phyloP scores from a whole-genome alignment of 2,113 vertebrate species.

The Colaptes auratus region DNA sequence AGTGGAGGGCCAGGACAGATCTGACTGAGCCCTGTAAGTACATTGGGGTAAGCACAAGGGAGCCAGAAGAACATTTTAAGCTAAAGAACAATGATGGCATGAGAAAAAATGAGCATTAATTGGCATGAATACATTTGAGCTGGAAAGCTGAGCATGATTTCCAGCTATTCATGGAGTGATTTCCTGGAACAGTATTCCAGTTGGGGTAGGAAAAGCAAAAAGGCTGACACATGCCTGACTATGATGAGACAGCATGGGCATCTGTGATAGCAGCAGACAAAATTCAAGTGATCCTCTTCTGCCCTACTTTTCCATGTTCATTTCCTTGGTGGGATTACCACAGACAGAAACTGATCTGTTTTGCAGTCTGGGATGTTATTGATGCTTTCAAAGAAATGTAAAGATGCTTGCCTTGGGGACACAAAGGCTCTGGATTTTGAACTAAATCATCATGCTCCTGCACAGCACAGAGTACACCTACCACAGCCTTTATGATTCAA shows the following conservation, averaged over 20 bases:
- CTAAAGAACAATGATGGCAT: not conserved
- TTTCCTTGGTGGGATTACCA: not conserved
- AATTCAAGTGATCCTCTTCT: not conserved
- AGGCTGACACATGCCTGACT: not conserved
- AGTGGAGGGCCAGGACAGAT: not conserved
- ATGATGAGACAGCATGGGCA: not conserved
- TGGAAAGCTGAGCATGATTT: not conserved
- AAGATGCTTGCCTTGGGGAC: not conserved
- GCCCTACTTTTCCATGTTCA: not conserved
- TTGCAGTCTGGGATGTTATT: not conserved
- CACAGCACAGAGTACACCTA: rapidly evolving
- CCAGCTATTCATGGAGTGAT: not conserved
- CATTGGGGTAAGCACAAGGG: not conserved
- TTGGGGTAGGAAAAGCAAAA: not conserved
- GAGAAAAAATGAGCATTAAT: not conserved
- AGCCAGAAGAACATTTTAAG: not conserved
- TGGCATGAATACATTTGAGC: not conserved
- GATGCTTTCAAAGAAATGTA: not conserved
- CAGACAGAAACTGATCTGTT: not conserved
- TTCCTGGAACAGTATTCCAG: not conserved
- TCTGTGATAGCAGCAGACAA: not conserved
- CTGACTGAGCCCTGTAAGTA: not conserved
- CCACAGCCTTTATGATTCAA: not conserved
- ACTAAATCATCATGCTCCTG: not conserved
- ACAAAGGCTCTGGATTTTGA: not conserved